Base-by-base conservation (phyloP, 92 coral and sea anemone species). In the Parazoanthus darwini region DNA sequence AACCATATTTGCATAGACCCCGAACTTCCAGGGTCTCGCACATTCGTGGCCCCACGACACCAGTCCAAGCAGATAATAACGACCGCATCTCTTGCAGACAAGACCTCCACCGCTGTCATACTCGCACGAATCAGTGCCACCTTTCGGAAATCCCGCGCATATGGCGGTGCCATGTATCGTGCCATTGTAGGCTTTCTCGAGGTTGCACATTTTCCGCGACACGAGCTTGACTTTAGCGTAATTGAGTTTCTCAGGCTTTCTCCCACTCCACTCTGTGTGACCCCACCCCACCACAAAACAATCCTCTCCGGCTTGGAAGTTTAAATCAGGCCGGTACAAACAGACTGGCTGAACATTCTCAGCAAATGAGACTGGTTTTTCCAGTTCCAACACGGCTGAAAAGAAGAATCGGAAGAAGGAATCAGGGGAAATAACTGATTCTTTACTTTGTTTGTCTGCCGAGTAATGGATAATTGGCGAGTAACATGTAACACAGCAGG, bases 101-200 rank as follows among this genome's bases (percentile, higher is more conserved):
- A 95, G 94, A 82, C 96, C 93, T 58, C 98, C 98, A 26, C 98
- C 98, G 68, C 98, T 95, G 82, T 95, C 98, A 67, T 90, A 95
- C 79, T 95, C 96, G 86, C 98, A 95, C 43, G 98, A 92, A 82
- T 95, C 98, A 5, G 77, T 73, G 10, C 82, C 88, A 0, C 98
- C 98, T 85, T 89, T 50, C 43, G 91, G 91, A 88, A 84, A 92
- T 63, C 98, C 98, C 82, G 98, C 98, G 70, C 98, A 95, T 56
- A 95, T 0, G 38, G 96, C 98, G 0, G 98, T 95, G 88, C 78
- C 91, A 77, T 95, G 98, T 18, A 95, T 92, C 13, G 97, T 95
- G 66, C 96, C 96, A 80, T 95, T 94, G 93, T 95, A 95, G 15
- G 98, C 88, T 39, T 88, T 79, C 51, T 88, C 80, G 82, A 63